Percentiles rank a stretch among this genome's conserved stretches.
phyloP scores from a whole-genome alignment of 1,140 invertebrate species.

The Drosophila guanche region DNA sequence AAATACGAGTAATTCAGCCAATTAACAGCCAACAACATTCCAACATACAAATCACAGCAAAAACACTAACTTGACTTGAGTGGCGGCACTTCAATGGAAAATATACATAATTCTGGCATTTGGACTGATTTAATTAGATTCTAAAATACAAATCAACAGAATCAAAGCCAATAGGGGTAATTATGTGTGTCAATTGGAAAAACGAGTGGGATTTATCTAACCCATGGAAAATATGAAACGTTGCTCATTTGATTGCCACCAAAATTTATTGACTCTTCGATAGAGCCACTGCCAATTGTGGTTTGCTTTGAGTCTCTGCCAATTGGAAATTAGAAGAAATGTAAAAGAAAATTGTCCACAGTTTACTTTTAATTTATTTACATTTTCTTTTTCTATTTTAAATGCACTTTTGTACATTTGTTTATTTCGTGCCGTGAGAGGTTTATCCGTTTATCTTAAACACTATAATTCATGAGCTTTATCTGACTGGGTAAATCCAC shows the following conservation, averaged over 20 bases:
- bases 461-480: conserved; percentile 12
- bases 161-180: conserved; percentile 46
- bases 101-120: conserved; percentile 38
- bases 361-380: neutral
- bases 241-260: conserved; percentile 6
- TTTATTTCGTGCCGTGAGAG: no score
- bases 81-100: conserved; percentile 54
- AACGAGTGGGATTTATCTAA: conserved; percentile 25
- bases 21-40: conserved; percentile 71
- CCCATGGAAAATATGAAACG: neutral
- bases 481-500: conserved; percentile 22
- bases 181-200: conserved; percentile 42
- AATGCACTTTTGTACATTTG: neutral
- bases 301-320: conserved; percentile 11
- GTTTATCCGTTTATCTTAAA: no score
- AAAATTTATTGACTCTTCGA: conserved; percentile 24
- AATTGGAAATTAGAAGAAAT: conserved; percentile 15
- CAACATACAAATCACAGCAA: conserved; percentile 48
- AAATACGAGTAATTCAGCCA: conserved; percentile 66
- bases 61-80: conserved; percentile 37
- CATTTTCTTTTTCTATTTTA: conserved; percentile 12
- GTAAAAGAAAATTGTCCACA: neutral
- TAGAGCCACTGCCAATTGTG: neutral
- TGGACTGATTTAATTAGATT: conserved; percentile 75
- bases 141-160: conserved; percentile 48